A percentile compares a stretch with the other conserved stretches of the same genome.
Conservation (phyloP, 2,113 vertebrate genomes). For the Mionectes macconnelli region DNA sequence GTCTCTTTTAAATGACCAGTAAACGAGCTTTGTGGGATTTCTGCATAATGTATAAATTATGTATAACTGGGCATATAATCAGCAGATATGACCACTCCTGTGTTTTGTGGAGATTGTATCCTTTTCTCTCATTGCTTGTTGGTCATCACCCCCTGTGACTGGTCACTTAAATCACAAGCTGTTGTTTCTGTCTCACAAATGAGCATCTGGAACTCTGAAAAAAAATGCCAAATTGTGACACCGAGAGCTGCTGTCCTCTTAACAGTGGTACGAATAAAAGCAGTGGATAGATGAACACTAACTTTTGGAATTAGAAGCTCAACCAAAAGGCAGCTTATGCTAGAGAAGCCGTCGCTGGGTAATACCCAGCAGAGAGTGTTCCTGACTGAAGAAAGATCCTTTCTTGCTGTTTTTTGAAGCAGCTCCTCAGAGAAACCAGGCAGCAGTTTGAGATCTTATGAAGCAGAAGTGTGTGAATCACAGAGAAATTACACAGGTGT, state of each 20-base stretch:
- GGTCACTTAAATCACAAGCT: neutral
- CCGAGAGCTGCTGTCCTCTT: neutral
- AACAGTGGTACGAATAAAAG: neutral
- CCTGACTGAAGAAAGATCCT: neutral
- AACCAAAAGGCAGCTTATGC: neutral
- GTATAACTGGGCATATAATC: neutral
- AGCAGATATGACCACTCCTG: neutral
- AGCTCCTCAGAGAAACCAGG: neutral
- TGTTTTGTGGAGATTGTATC: neutral
- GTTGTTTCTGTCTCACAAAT: neutral
- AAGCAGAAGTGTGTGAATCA: neutral
- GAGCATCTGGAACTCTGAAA: neutral
- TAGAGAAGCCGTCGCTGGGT: neutral
- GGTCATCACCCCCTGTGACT: neutral
- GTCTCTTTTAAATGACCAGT: neutral
- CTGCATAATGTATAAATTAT: neutral
- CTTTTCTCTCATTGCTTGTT: neutral
- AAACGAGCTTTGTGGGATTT: neutral
- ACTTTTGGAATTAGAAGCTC: neutral
- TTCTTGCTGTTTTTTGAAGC: neutral
- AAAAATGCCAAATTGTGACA: neutral
- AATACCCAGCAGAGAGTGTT: neutral
- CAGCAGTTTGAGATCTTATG: neutral
- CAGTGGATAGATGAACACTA: neutral
- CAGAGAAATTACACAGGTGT: neutral